These are phyloP conservation scores for Microcaecilia unicolor DNA, from an alignment of 2,797 vertebrate genomes.

Conservation along the genomic window DNA sequence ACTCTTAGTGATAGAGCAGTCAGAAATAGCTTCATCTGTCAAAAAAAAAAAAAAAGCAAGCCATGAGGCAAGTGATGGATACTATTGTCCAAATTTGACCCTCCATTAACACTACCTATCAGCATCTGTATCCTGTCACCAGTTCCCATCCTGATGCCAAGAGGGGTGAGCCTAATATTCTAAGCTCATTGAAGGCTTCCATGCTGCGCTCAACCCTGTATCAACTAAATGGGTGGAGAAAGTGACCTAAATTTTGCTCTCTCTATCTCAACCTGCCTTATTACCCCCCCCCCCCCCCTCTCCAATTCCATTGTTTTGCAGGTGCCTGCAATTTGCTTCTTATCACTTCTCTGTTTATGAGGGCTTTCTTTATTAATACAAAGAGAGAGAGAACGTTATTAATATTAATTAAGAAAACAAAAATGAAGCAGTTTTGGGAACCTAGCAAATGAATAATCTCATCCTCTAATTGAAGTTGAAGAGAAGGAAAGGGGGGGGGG, in stretches of 20 bases:
- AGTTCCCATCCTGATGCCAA: constrained; percentile 62
- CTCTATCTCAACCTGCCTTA: constrained; percentile 51
- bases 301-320: constrained; percentile 65
- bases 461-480: constrained; percentile 71
- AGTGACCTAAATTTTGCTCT: constrained; percentile 49
- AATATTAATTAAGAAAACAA: constrained; percentile 68
- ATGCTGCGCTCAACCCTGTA: constrained; percentile 49
- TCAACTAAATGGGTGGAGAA: constrained; percentile 61
- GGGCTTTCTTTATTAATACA: constrained; percentile 51
- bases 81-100: constrained; percentile 86
- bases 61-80: constrained; percentile 80
- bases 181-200: constrained; percentile 57
- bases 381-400: constrained; percentile 59
- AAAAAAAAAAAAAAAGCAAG: too few species aligned
- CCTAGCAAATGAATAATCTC: constrained; percentile 60
- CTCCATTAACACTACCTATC: constrained; percentile 86
- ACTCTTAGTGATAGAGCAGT: constrained; percentile 67
- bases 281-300: too few species aligned
- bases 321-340: constrained; percentile 77
- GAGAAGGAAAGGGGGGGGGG: constrained; percentile 33
- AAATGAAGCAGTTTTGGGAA: constrained; percentile 53
- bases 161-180: constrained; percentile 70
- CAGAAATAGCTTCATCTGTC: constrained; percentile 70
- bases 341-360: constrained; percentile 54
- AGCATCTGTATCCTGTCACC: constrained; percentile 81